A percentile compares a stretch with the other conserved stretches of the same genome.
phyloP scores from a whole-genome alignment of 2,113 vertebrate genomes.

The Pitta sordida region DNA sequence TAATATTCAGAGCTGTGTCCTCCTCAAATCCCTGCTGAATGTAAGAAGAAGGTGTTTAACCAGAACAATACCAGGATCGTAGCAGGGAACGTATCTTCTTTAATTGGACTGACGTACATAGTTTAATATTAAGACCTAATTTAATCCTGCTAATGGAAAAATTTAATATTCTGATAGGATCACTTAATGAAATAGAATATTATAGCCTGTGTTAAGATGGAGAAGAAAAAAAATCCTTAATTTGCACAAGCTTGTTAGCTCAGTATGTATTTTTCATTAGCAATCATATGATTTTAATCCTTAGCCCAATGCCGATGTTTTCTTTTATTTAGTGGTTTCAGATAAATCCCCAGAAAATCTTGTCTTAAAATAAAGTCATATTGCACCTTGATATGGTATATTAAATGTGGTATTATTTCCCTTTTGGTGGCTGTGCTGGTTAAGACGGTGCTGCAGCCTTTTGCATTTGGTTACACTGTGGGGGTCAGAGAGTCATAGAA shows the following conservation, averaged over 20 bases:
- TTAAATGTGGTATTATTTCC: background rate
- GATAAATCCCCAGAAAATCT: background rate
- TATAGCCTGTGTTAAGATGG: conserved; percentile 34
- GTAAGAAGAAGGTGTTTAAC: background rate
- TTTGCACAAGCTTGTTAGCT: conserved; percentile 53
- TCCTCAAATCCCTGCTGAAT: background rate
- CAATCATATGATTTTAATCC: conserved; percentile 44
- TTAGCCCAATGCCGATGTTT: conserved; percentile 17
- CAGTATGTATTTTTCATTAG: conserved; percentile 56
- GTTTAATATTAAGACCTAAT: conserved; percentile 58
- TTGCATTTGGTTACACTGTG: accelerated
- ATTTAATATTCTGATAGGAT: conserved; percentile 58
- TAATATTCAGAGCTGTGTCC: background rate
- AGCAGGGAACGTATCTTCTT: background rate
- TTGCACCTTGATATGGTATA: background rate
- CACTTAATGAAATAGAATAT: conserved; percentile 53
- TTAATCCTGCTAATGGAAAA: conserved; percentile 63
- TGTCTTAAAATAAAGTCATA: conserved; percentile 22
- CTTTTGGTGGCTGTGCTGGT: background rate
- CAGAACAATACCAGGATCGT: background rate
- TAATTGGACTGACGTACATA: conserved; percentile 26
- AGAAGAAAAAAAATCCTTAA: background rate
- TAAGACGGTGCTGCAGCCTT: background rate
- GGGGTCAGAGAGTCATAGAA: background rate
- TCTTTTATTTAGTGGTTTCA: conserved; percentile 19